Base-by-base conservation (phyloP, 2,113 vertebrate genomes). In the Leiothrix lutea region DNA sequence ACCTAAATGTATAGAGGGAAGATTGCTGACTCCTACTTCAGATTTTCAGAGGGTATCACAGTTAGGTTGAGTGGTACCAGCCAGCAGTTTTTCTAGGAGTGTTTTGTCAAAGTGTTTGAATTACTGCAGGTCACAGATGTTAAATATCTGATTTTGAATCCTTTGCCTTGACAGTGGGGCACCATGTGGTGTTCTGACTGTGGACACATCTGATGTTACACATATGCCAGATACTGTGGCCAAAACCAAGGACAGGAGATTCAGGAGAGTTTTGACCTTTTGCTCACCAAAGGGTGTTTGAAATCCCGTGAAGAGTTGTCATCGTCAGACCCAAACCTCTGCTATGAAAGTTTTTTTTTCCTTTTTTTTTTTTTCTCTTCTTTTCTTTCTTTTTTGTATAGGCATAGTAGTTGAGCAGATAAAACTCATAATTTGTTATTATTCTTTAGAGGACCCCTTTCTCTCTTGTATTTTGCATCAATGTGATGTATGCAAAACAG, bases 1-100 rank as follows among this genome's bases (percentile, higher is more conserved):
- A n/a, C 80, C 96, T 91, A 18, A 26, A 96, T 80, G 36, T 84
- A 23, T 71, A 66, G 42, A 87, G 72, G 48, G 44, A 86, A 82
- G 51, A 88, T 85, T 86, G 38, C 38, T 51, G 91, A 78, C 67
- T 95, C 65, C 48, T 84, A n/a, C 72, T 72, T 79, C 18, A 84
- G 10, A 2, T 96, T 95, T 96, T 90, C 74, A 53, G 73, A 35
- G 53, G 7, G 25, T 80, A 60, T 75, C 42, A 48, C 44, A 79
- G 23, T 80, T 96, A 88, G 72, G 71, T 66, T 33, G 47, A 54
- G 38, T 93, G 42, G 31, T 90, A 69, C 72, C 6, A 80, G 62
- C 54, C 72, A 72, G 15, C 45, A 73, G 4, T 58, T 94, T 35
- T 65, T 94, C 29, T 44, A 40, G n/a, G 77, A 80, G 23, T 69